phyloP scores from a whole-genome alignment of 1,140 invertebrate genomes.

The Globodera ellingtonae region DNA sequence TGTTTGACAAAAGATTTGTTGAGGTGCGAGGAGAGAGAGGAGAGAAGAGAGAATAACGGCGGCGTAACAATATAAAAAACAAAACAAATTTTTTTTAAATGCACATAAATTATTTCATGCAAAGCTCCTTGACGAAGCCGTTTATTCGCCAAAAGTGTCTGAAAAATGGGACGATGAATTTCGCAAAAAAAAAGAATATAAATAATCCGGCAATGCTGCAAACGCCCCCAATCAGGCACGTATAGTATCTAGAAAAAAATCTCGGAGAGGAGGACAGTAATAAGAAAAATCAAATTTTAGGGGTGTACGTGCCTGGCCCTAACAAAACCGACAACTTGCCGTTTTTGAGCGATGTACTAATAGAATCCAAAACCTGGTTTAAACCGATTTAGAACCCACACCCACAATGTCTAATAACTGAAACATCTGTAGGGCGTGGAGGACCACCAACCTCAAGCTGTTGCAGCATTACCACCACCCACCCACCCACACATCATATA shows the following conservation, averaged over 20 bases:
- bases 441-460: no score
- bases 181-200: background rate
- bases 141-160: constrained; percentile 31
- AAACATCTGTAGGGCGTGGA: no score
- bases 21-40: background rate
- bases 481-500: background rate
- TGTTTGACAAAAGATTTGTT: background rate
- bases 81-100: background rate
- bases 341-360: no score
- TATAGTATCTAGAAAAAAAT: background rate
- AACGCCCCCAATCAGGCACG: background rate
- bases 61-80: background rate
- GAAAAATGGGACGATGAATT: background rate
- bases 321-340: no score
- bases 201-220: background rate
- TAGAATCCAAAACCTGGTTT: no score
- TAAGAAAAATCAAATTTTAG: no score
- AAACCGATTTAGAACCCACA: no score
- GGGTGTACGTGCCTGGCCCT: no score
- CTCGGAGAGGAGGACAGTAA: no score
- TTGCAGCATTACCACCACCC: background rate
- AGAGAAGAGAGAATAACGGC: background rate
- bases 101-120: constrained; percentile 18
- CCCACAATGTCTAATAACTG: no score
- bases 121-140: constrained; percentile 29